Base-by-base conservation (phyloP, 1,140 invertebrate genomes). In the Ceratina japonica region DNA sequence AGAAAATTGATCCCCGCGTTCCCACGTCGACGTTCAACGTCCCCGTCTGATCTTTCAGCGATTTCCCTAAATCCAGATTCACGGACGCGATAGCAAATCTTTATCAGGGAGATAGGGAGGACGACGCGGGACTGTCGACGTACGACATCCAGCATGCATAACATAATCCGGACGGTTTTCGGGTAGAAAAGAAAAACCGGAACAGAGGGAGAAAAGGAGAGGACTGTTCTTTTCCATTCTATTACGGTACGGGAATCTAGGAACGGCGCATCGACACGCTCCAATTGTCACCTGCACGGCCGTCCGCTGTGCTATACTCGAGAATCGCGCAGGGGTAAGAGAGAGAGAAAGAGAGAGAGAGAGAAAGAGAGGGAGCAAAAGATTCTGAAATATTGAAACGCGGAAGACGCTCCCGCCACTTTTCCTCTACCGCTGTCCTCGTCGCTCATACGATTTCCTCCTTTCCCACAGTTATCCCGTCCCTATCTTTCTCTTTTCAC, bases 381-480 rank as follows among this genome's bases (percentile, higher is more conserved):
- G 79, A 85, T 80, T 81, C 69, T 86, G 82, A 87, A 88, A 89
- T 89, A 89, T 89, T 88, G 87, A 88, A 88, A 85, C 51, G 79
- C 77, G 69, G 51, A 85, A 79, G 78, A 83, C 80, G 74, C 62
- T 74, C 66, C 31, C 77, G 66, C 61, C 59, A 84, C 75, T 81
- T 76, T 82, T 70, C 65, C 68, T 56, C 37, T 72, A 52, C 44
- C 22, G 65, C 64, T 68, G 51, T 44, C 59, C 70, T 27, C 63
- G 69, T 75, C 79, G 83, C 59, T 86, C 76, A 59, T 64, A 56
- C 52, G 64, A 62, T 76, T 51, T 79, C 64, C 51, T 64, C 12
- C 37, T 62, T 22, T 20, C 22, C 66, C 10, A 44, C 37, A 0
- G 70, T 72, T 81, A 65, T 56, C 44, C 76, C 31, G n/a, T 62